Percentiles rank a stretch among this genome's conserved stretches.
Conservation (phyloP, 2,888 invertebrate genomes). For the Ethmia dodecea region DNA sequence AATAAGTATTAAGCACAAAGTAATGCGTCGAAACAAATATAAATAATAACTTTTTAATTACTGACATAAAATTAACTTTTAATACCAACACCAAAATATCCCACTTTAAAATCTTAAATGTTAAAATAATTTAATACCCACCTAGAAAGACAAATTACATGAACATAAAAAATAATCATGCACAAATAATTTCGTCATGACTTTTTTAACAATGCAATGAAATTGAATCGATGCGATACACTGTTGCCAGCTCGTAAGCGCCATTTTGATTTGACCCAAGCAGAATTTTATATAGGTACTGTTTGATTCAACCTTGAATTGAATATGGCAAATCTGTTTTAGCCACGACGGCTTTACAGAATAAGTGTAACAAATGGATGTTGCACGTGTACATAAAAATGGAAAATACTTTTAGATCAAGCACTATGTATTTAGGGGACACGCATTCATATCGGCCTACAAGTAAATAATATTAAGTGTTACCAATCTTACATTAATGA, state of each 20-base stretch:
- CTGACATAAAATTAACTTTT: background rate
- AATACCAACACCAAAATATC: conserved; percentile 7
- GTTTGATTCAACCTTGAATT: background rate
- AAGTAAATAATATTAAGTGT: conserved; percentile 73
- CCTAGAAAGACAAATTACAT: conserved; percentile 3
- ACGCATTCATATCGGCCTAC: conserved; percentile 65
- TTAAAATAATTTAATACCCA: conserved; percentile 10
- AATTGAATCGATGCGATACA: background rate
- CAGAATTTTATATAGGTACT: too few relatives aligned
- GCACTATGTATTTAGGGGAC: conserved; percentile 62
- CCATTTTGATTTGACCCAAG: conserved; percentile 42
- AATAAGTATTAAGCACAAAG: background rate
- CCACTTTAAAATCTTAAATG: background rate
- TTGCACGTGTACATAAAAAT: conserved; percentile 53
- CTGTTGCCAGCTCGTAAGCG: conserved; percentile 26
- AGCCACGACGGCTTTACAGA: background rate
- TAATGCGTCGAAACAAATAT: background rate
- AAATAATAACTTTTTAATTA: background rate
- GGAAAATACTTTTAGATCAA: conserved; percentile 53
- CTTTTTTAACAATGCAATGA: background rate
- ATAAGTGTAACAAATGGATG: conserved; percentile 45
- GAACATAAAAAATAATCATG: conserved; percentile 5
- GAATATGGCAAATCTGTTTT: background rate
- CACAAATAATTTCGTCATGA: conserved; percentile 14
- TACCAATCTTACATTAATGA: conserved; percentile 78